Percentiles rank a stretch among this genome's conserved stretches.
These are phyloP conservation scores for Cryptoprocta ferox DNA, from an alignment of 2,797 vertebrate species.

Conservation along the genomic window DNA sequence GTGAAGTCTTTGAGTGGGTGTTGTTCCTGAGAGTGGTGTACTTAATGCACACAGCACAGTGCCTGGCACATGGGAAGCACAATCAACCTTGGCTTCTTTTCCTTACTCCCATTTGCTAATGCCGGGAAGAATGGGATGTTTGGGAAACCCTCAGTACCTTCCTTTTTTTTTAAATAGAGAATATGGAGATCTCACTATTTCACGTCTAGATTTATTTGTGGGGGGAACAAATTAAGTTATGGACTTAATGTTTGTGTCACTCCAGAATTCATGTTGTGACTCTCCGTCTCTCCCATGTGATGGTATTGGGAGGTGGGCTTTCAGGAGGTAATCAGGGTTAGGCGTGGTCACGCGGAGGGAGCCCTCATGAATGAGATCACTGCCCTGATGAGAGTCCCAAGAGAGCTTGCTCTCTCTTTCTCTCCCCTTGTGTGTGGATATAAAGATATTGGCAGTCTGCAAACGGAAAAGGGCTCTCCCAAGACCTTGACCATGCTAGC, in stretches of 20 bases:
- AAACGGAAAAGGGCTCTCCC: not conserved
- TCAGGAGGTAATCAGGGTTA: not conserved
- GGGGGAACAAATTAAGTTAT: not conserved
- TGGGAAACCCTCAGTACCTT: not conserved
- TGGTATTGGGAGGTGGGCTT: not conserved
- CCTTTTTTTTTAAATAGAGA: not conserved
- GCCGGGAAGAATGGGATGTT: not conserved
- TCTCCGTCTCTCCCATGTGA: not conserved
- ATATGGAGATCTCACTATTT: not conserved
- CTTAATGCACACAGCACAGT: rapidly evolving
- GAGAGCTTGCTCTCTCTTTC: not conserved
- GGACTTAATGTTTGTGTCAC: not conserved
- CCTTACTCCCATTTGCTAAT: not conserved
- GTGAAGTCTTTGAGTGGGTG: too few species aligned
- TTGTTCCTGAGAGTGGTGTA: not conserved
- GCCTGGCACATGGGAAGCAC: not conserved
- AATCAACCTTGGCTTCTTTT: not conserved
- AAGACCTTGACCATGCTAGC: not conserved
- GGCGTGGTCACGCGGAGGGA: not conserved
- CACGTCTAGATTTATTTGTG: not conserved
- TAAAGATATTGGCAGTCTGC: not conserved
- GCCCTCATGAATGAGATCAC: not conserved
- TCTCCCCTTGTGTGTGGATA: not conserved
- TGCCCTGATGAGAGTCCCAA: not conserved
- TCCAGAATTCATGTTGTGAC: not conserved